Conservation (phyloP, 2,113 vertebrate genomes). For the Laticauda laticaudata region DNA sequence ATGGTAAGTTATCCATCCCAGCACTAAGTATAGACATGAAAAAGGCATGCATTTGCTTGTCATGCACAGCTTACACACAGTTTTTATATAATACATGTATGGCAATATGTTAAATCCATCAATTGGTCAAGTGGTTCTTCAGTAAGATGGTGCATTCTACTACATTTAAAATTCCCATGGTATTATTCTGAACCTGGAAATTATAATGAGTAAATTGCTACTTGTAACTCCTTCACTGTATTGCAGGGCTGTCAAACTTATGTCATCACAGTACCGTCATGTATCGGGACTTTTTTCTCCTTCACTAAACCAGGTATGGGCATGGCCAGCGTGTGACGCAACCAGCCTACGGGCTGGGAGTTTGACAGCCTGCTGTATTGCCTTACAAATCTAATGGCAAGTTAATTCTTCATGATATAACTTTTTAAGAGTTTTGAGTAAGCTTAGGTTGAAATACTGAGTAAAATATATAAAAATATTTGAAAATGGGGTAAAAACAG, state of each 20-base stretch:
- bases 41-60: background rate
- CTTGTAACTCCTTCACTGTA: background rate
- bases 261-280: too few species aligned
- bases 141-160: background rate
- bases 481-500: background rate
- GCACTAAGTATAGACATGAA: background rate
- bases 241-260: background rate
- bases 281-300: too few species aligned
- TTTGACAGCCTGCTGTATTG: too few species aligned
- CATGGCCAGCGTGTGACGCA: too few species aligned
- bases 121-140: background rate
- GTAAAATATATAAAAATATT: background rate
- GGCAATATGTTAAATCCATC: background rate
- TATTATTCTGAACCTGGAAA: background rate
- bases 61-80: background rate
- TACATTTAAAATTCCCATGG: background rate
- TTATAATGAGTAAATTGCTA: constrained; percentile 1
- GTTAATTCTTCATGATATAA: background rate
- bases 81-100: background rate
- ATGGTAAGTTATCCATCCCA: background rate
- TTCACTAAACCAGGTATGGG: too few species aligned
- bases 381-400: background rate
- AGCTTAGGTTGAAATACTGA: background rate
- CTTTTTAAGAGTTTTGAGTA: background rate
- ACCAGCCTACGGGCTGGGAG: too few species aligned